Percentiles rank a stretch among this genome's conserved stretches.
These are phyloP conservation scores for Saccopteryx leptura DNA, from an alignment of 2,113 vertebrate species.

Conservation along the genomic window DNA sequence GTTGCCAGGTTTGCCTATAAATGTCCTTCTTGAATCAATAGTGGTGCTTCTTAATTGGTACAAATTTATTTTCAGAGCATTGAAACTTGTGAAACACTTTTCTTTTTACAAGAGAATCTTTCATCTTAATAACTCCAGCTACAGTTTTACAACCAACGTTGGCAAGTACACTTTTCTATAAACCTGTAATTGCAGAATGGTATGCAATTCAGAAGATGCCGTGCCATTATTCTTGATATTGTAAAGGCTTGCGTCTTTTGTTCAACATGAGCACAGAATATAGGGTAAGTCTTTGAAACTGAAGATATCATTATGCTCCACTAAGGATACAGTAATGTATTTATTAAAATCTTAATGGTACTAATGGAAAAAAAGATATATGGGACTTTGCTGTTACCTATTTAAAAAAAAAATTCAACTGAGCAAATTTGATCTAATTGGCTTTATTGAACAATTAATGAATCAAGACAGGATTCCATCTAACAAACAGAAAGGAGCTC, in stretches of 20 bases:
- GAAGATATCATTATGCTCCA: neutral
- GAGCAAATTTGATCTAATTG: neutral
- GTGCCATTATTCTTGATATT: neutral
- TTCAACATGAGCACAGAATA: neutral
- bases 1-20: neutral
- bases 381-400: neutral
- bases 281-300: neutral
- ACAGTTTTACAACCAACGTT: neutral
- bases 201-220: neutral
- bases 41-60: neutral
- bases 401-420: neutral
- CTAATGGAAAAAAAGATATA: neutral
- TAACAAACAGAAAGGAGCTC: neutral
- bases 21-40: neutral
- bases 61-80: constrained; percentile 4
- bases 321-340: neutral
- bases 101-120: constrained; percentile 10
- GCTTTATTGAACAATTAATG: neutral
- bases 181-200: neutral
- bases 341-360: neutral
- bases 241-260: neutral
- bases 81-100: neutral
- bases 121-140: neutral
- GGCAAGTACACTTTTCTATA: neutral
- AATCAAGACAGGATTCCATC: neutral